Percentiles rank a stretch among this genome's conserved stretches.
Conservation (phyloP, 2,113 vertebrate genomes). For the Gallinago paraguaiae region DNA sequence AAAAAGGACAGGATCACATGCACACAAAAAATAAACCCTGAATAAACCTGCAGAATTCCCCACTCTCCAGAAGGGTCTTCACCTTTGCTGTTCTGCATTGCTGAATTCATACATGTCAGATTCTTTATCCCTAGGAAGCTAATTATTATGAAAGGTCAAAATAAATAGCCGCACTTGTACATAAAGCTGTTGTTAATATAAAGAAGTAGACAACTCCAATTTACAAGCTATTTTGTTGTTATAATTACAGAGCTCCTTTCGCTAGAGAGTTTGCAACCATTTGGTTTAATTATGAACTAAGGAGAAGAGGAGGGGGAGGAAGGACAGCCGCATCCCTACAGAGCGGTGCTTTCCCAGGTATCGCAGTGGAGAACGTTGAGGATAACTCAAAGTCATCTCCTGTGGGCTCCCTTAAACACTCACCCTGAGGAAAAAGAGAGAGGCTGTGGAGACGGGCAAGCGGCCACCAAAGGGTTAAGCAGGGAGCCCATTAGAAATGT, state of each 20-base stretch:
- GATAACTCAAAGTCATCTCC: not conserved
- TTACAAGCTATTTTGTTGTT: constrained; percentile 65
- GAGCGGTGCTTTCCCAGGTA: not conserved
- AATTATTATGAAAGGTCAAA: constrained; percentile 69
- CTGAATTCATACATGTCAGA: constrained; percentile 38
- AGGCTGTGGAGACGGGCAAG: not conserved
- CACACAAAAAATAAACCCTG: not conserved
- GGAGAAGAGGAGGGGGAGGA: constrained; percentile 44
- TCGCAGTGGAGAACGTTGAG: not conserved
- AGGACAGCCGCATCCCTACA: not conserved
- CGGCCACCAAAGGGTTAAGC: constrained; percentile 76
- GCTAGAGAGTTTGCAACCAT: constrained; percentile 18
- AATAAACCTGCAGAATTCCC: constrained; percentile 33
- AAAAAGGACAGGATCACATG: not conserved
- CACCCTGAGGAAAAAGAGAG: not conserved
- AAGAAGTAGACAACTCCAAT: constrained; percentile 55
- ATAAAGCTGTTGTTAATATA: constrained; percentile 38
- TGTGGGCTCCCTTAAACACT: constrained; percentile 6
- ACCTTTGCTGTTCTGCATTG: constrained; percentile 27
- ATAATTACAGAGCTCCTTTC: constrained; percentile 69
- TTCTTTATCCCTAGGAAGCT: constrained; percentile 54
- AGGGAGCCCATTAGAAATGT: constrained; percentile 78
- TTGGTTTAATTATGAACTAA: constrained; percentile 47
- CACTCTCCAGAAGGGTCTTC: constrained; percentile 23
- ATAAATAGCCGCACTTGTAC: constrained; percentile 44